Evolutionary conservation across 1,140 invertebrate genomes (phyloP), one percentile per base, ranked within the genome.

Genomic region (Heterodera carotae): DNA sequence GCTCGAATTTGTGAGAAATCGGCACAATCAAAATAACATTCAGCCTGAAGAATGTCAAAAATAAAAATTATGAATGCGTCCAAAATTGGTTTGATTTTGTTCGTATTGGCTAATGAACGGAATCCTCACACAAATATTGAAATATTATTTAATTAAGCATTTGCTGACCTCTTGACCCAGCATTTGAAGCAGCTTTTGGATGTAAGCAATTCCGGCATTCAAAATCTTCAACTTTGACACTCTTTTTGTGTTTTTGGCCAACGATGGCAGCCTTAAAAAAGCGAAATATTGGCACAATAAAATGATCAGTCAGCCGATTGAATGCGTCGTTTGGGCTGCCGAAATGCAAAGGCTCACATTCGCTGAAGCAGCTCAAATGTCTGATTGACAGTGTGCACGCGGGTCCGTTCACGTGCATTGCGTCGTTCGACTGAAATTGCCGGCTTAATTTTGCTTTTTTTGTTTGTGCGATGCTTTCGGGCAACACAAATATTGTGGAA

Each of bases 151-250:
- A n/a, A n/a, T n/a, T n/a, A n/a, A n/a, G n/a, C n/a, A n/a, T n/a
- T n/a, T n/a, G n/a, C n/a, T n/a, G n/a, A 70, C 69, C 70, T 73
- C 70, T 18, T 74, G 33, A n/a, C 27, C 72, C 18, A 77, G 75
- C 31, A 77, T n/a, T 10, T 33, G 53, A 27, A 64, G 39, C 62
- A 84, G 71, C 25, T 53, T 62, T 18, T 84, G 64, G 31, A 84
- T 84, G 80, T 84, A 81, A 34, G 67, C 69, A 29, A 84, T 84
- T 8, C 79, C 76, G 29, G 83, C 81, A 56, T 73, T 66, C 31
- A 84, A 77, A 60, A 84, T 85, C 56, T 83, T 81, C 43, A 84
- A 62, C 71, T 84, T 84, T 43, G 83, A 85, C n/a, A 84, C 83
- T 53, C 83, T 64, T 70, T 84, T 84, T 31, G 69, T 60, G 39